Evolutionary conservation across 1,140 invertebrate genomes (phyloP).

Genomic region (Idris sp.): DNA sequence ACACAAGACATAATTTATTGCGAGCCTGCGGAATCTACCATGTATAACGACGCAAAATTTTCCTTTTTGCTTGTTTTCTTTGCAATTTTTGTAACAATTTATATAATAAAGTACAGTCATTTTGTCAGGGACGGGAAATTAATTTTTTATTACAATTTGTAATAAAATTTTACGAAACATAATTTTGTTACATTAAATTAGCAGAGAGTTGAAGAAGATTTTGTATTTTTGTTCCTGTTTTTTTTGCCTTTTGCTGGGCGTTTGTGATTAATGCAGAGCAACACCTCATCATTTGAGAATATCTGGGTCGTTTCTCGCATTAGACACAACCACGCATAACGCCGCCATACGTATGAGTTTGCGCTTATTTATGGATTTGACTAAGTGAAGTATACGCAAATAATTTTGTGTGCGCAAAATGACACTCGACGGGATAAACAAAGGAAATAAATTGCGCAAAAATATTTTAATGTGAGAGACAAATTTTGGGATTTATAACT

Average conservation of each 20-base stretch:
- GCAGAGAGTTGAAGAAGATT: too few species aligned
- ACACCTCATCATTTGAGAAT: constrained; percentile 59
- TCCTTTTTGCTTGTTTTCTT: too few species aligned
- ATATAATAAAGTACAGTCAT: too few species aligned
- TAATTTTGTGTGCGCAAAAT: constrained; percentile 44
- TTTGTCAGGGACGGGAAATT: too few species aligned
- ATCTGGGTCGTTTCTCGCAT: constrained; percentile 61
- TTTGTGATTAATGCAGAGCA: constrained; percentile 55
- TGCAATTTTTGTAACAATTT: too few species aligned
- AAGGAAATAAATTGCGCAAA: constrained; percentile 51
- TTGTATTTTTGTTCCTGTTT: too few species aligned
- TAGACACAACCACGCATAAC: constrained; percentile 55
- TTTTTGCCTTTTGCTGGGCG: constrained; percentile 17
- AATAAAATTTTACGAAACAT: too few species aligned
- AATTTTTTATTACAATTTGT: too few species aligned
- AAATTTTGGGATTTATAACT: too few species aligned
- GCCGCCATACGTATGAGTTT: constrained; percentile 54
- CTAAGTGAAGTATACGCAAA: constrained; percentile 55
- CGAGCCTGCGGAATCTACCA: constrained; percentile 37
- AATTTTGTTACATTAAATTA: too few species aligned
- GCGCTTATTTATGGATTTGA: constrained; percentile 61
- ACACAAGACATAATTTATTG: constrained; percentile 70
- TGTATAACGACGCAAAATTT: too few species aligned
- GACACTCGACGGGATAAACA: constrained; percentile 51
- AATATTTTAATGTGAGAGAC: too few species aligned